Evolutionary conservation across 2,113 vertebrate species (phyloP).

Genomic region (Turnix velox): DNA sequence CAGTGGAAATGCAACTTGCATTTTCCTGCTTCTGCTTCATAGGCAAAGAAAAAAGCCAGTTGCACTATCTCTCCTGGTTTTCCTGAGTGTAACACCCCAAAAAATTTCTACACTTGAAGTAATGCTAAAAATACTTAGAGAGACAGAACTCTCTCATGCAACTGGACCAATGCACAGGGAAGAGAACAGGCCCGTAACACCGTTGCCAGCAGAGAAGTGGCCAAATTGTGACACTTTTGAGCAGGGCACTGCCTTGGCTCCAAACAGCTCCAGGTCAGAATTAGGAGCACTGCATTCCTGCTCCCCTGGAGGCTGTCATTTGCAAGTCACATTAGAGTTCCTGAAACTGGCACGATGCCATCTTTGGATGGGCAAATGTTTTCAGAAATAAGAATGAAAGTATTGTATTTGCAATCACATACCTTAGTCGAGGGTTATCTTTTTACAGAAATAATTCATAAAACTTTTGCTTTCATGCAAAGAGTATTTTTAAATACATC

Average conservation of each 20-base stretch:
- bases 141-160: not conserved
- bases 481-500: not conserved
- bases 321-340: not conserved
- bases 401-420: not conserved
- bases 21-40: not conserved
- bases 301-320: not conserved
- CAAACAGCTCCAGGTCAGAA: not conserved
- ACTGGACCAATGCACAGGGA: not conserved
- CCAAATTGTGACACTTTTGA: not conserved
- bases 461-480: not conserved
- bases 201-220: not conserved
- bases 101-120: not conserved
- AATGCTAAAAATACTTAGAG: not conserved
- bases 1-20: not conserved
- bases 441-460: not conserved
- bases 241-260: not conserved
- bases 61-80: not conserved
- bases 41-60: not conserved
- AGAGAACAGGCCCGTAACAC: rapidly evolving
- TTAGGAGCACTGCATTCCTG: not conserved
- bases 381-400: not conserved
- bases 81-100: not conserved
- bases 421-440: not conserved
- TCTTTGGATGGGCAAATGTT: not conserved
- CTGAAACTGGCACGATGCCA: not conserved